A percentile compares a stretch with the other conserved stretches of the same genome.
Conservation (phyloP, 2,888 invertebrate genomes). For the Sinelater perroti region DNA sequence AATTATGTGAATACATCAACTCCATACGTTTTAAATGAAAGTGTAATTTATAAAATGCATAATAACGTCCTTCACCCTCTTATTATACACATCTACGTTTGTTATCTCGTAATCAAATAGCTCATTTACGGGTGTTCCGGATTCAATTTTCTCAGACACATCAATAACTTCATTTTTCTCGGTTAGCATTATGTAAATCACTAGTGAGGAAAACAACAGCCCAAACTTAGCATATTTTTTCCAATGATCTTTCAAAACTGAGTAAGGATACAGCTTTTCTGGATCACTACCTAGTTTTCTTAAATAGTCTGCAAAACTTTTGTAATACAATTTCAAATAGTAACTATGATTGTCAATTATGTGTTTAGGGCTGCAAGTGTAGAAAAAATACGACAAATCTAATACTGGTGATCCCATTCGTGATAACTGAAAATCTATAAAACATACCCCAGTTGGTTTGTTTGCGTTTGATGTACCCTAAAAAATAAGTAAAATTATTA, state of each 20-base stretch:
- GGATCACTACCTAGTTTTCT: slow-evolving; percentile 43
- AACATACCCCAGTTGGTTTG: slow-evolving; percentile 42
- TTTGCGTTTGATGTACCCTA: not conserved
- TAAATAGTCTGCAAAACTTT: slow-evolving; percentile 39
- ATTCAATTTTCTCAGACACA: not conserved
- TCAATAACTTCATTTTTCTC: slow-evolving; percentile 33
- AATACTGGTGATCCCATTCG: slow-evolving; percentile 40
- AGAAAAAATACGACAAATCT: slow-evolving; percentile 48
- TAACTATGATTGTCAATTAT: slow-evolving; percentile 38
- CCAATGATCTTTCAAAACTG: slow-evolving; percentile 27
- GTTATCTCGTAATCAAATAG: slow-evolving; percentile 12
- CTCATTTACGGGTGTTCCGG: not conserved
- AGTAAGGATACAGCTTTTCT: slow-evolving; percentile 40
- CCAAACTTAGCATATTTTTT: slow-evolving; percentile 31
- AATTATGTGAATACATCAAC: too few relatives aligned
- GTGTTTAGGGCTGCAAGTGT: slow-evolving; percentile 37
- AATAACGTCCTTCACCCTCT: slow-evolving; percentile 13
- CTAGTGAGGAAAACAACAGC: slow-evolving; percentile 20
- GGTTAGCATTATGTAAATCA: slow-evolving; percentile 36
- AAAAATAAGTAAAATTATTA: too few relatives aligned
- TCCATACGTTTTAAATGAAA: too few relatives aligned
- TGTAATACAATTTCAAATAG: slow-evolving; percentile 46
- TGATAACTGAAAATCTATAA: slow-evolving; percentile 50
- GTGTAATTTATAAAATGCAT: slow-evolving; percentile 20
- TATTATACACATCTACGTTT: slow-evolving; percentile 10